Base-by-base conservation (phyloP, 2,888 invertebrate genomes). In the Agonopterix subpropinquella region DNA sequence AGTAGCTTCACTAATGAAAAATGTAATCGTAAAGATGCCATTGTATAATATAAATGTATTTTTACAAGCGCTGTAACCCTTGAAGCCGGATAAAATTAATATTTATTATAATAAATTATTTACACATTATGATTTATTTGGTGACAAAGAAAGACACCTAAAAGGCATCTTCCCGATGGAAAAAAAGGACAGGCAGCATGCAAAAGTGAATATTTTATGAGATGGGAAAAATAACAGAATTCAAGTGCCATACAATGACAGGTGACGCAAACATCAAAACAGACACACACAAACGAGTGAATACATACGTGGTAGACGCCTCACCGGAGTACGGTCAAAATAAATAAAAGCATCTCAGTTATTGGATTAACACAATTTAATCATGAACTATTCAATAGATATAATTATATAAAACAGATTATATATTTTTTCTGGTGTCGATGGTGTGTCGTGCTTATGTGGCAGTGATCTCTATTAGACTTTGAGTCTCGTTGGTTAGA, bases 361-460 rank as follows among this genome's bases (percentile, higher is more conserved):
- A 87, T 86, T 87, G 76, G 83, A 86, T 72, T 86, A 88, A 88
- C 87, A 88, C 86, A 88, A 86, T 88, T 88, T 88, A 87, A 88
- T 88, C 84, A 88, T 82, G 85, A 82, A 83, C 83, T 87, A 87
- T 80, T 80, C 62, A 73, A 77, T 83, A 83, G 67, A 77, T 81
- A 80, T 28, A 28, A 28, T 45, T 62, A 72, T 88, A 84, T 84
- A 86, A 86, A 88, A 88, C 86, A 87, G 86, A 73, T 85, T 86
- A 84, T 86, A 83, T 80, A 79, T 67, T 70, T 70, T 77, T 75
- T 79, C 73, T 80, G 72, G 79, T 82, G 82, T 85, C 80, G 76
- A 70, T 80, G 71, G 82, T 82, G 85, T 85, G 83, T 83, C 77
- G 79, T 82, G 80, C 75, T 71, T 70, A 78, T 79, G 82, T 64